Evolutionary conservation across 2,888 invertebrate species (phyloP).

Genomic region (Tholera decimalis): DNA sequence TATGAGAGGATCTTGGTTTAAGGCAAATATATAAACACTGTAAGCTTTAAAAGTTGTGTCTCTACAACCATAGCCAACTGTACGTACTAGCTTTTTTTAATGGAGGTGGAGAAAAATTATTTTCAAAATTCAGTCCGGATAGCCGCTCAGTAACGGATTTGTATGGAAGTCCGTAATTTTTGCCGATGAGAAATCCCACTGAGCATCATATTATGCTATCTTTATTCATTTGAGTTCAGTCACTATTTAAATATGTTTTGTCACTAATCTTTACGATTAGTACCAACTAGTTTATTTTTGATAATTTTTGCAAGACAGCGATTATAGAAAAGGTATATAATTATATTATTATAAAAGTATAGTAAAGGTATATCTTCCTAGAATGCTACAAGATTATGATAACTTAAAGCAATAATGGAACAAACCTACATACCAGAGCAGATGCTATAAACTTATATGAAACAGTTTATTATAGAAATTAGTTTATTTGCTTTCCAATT

Average conservation of each 20-base stretch:
- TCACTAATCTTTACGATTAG: not conserved
- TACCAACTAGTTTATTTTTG: not conserved
- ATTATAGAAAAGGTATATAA: slow-evolving; percentile 13
- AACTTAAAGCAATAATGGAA: not conserved
- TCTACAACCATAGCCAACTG: not conserved
- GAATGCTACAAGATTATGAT: too few relatives aligned
- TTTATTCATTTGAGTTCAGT: not conserved
- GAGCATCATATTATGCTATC: too few relatives aligned
- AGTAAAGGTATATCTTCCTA: too few relatives aligned
- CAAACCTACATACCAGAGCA: slow-evolving; percentile 2
- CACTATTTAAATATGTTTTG: not conserved
- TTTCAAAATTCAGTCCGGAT: not conserved
- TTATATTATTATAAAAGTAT: too few relatives aligned
- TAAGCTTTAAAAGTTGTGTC: not conserved
- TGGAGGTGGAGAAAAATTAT: not conserved
- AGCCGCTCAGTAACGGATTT: not conserved
- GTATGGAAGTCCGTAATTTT: not conserved
- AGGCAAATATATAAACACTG: too few relatives aligned
- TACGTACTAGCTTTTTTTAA: not conserved
- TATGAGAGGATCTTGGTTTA: too few relatives aligned
- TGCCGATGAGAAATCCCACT: not conserved
- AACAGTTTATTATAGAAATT: slow-evolving; percentile 12
- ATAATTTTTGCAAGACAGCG: slow-evolving; percentile 4
- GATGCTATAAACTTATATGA: not conserved
- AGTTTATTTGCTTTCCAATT: slow-evolving; percentile 10